Evolutionary conservation across 2,797 vertebrate species (phyloP).

Genomic region (Chrosomus eos): DNA sequence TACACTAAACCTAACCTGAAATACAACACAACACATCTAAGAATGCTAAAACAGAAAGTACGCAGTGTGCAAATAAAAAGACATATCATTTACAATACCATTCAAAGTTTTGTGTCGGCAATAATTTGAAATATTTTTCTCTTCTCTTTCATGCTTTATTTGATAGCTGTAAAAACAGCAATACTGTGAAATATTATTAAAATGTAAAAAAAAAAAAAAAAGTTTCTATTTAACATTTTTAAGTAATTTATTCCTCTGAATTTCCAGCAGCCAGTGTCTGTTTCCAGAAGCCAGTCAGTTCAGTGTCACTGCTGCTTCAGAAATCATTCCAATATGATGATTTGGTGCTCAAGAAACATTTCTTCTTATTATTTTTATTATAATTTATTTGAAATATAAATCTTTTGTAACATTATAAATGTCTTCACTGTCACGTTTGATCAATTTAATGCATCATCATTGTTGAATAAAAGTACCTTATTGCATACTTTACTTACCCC

Average conservation of each 20-base stretch:
- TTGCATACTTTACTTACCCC: neutral
- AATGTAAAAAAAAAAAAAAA: neutral
- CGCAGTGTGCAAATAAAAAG: neutral
- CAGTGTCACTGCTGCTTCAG: neutral
- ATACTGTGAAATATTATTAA: neutral
- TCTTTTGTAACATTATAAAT: too few relatives aligned
- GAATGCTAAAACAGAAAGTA: neutral
- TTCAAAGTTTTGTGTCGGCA: neutral
- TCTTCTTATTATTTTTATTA: neutral
- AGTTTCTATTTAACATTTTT: neutral
- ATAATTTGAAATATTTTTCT: neutral
- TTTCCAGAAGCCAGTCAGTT: neutral
- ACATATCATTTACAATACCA: neutral
- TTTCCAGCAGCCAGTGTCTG: neutral
- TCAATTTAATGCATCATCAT: neutral
- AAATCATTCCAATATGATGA: neutral
- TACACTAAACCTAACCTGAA: slow-evolving; percentile 25
- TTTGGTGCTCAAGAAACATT: neutral
- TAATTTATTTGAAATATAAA: neutral
- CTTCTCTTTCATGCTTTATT: neutral
- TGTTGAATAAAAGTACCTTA: too few relatives aligned
- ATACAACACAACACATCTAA: slow-evolving; percentile 1
- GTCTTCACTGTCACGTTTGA: neutral
- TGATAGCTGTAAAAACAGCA: neutral
- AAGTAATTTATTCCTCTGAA: neutral